Conservation (phyloP, 2,888 invertebrate genomes). For the Drepanosiphum platanoidis region DNA sequence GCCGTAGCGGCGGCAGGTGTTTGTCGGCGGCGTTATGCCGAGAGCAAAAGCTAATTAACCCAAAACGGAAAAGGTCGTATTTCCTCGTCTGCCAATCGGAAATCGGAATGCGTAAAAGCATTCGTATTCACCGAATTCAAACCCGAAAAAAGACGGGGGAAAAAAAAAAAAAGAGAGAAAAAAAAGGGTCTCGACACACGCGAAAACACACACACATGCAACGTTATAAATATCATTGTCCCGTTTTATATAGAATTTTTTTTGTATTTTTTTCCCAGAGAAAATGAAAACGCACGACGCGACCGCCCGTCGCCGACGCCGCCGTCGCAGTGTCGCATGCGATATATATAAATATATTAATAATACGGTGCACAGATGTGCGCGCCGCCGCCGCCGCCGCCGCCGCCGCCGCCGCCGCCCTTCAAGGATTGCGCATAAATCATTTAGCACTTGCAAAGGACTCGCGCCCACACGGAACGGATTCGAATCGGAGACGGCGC, state of each 20-base stretch:
- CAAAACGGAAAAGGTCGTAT: constrained; percentile 7
- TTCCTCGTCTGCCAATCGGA: background rate
- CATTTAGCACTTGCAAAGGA: constrained; percentile 39
- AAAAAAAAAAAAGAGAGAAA: background rate
- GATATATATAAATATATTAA: constrained; percentile 30
- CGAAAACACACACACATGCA: background rate
- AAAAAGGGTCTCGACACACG: background rate
- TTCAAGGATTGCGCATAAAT: constrained; percentile 51
- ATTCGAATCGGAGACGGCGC: constrained; percentile 16
- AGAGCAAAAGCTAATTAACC: constrained; percentile 40
- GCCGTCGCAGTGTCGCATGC: background rate
- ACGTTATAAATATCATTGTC: background rate
- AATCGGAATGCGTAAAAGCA: background rate
- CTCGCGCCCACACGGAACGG: background rate
- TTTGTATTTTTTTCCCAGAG: background rate
- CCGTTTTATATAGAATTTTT: background rate
- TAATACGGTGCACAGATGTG: constrained; percentile 31
- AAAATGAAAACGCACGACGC: background rate
- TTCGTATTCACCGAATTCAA: background rate
- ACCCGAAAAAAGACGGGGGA: background rate
- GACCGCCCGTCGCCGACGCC: background rate
- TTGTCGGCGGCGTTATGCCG: constrained; percentile 4
- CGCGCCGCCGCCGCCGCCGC: too few relatives aligned
- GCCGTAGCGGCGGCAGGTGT: background rate
- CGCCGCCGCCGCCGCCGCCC: too few relatives aligned